Base-by-base conservation (phyloP, 2,113 vertebrate species). In the Lucifuga dentata region DNA sequence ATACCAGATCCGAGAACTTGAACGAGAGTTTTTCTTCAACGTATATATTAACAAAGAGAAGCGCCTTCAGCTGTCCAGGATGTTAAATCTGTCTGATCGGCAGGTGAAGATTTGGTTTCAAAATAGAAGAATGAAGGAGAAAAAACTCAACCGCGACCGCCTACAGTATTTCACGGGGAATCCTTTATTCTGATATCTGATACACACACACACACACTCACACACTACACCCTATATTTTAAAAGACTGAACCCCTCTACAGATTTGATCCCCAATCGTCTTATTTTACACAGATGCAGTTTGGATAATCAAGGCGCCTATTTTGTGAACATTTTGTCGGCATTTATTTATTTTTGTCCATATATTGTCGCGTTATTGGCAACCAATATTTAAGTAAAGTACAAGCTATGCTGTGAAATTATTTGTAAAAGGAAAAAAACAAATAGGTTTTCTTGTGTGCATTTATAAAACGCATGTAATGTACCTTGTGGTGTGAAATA, bases 101-200 rank as follows among this genome's bases (percentile, higher is more conserved):
- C 98, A 99, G 94, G 98, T 99, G 85, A 99, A 99, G 95, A 99
- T 99, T 72, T 99, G 98, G 98, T 99, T 99, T 92, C 98, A 99
- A 81, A 99, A 99, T 78, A 93, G 98, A 85, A 94, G 98, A 83
- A 99, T 99, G 97, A 99, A 99, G 90, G 97, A 99, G 94, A 99
- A 99, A 95, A 99, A 99, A 94, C 87, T 98, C 36, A 99, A 99
- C 92, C 96, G 97, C 88, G 96, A 99, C 91, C 95, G 97, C 67
- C 93, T 99, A 75, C 97, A 99, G 68, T 98, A 98, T 91, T 98
- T 98, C 90, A 98, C 98, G 78, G 97, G 96, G 81, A 99, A 99
- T 65, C 96, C 97, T 83, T 94, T 99, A 90, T 98, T 99, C 93
- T 99, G 90, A 98, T 76, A 78, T 45, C 38, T 82, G 16, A 70